These are phyloP conservation scores for Gallinago solitaria DNA, from an alignment of 2,797 vertebrate genomes.

Conservation along the genomic window DNA sequence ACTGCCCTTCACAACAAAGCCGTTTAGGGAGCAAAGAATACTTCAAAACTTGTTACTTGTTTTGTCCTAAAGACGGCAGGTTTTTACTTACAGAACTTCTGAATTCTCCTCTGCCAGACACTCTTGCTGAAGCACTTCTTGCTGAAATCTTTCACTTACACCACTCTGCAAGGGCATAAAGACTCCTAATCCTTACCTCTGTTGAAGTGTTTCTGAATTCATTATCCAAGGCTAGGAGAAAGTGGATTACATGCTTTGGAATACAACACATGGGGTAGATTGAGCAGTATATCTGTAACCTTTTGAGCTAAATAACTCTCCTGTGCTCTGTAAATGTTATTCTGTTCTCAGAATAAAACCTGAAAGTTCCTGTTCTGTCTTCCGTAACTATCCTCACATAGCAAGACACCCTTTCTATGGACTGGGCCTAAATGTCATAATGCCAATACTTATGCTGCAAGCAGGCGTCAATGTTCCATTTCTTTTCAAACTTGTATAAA, in stretches of 20 bases:
- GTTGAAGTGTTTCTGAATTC: neutral
- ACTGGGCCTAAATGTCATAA: neutral
- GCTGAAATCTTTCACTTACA: neutral
- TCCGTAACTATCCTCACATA: neutral
- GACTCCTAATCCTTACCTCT: neutral
- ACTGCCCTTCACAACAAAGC: neutral
- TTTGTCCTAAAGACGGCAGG: neutral
- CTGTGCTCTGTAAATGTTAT: neutral
- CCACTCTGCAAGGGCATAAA: neutral
- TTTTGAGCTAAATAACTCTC: neutral
- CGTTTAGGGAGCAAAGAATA: neutral
- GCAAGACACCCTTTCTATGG: neutral
- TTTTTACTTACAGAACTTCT: neutral
- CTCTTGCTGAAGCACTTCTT: neutral
- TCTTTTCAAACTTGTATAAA: neutral
- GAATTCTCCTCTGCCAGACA: neutral
- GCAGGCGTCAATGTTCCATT: neutral
- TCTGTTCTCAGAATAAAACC: neutral
- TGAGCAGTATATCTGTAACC: neutral
- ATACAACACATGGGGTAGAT: rapidly evolving
- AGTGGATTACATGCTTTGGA: neutral
- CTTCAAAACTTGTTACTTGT: neutral
- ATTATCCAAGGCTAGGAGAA: neutral
- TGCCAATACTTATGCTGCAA: neutral
- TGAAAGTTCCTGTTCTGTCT: neutral